Conservation (phyloP, 1,140 invertebrate genomes). For the Pseudomyrmex pallidus region DNA sequence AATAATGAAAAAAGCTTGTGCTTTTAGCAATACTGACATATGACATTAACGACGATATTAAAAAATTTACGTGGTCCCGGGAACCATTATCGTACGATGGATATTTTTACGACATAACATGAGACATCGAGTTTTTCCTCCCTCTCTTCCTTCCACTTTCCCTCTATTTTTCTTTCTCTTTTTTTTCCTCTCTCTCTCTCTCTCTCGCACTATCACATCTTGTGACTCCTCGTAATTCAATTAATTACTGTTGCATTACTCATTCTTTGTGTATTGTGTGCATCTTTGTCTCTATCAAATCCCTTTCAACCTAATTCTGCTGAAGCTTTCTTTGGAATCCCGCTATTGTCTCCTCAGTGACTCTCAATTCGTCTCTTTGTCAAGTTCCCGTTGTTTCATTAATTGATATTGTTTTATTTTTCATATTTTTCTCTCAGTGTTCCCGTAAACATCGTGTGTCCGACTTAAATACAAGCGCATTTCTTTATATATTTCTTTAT, state of each 20-base stretch:
- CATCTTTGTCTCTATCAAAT: slow-evolving; percentile 28
- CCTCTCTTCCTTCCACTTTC: no score
- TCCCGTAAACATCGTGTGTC: background rate
- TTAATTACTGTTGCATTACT: slow-evolving; percentile 40
- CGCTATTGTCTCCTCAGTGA: slow-evolving; percentile 29
- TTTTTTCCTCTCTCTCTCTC: background rate
- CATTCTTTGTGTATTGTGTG: slow-evolving; percentile 28
- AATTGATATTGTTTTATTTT: background rate
- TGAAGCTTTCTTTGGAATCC: slow-evolving; percentile 25
- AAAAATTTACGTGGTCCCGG: background rate
- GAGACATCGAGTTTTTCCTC: no score
- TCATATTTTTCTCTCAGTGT: slow-evolving; percentile 14
- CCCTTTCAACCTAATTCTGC: slow-evolving; percentile 32
- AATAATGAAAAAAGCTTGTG: background rate
- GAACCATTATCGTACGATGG: background rate
- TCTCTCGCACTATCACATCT: background rate
- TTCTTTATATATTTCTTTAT: background rate
- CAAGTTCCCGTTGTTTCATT: background rate
- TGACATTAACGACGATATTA: background rate
- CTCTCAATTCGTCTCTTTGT: slow-evolving; percentile 3
- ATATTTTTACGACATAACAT: background rate
- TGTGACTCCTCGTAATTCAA: slow-evolving; percentile 16
- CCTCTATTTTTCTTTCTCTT: background rate
- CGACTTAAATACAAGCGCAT: slow-evolving; percentile 1
- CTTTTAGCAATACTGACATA: background rate